Conservation (phyloP, 2,888 invertebrate genomes). For the Heliothis peltigera region DNA sequence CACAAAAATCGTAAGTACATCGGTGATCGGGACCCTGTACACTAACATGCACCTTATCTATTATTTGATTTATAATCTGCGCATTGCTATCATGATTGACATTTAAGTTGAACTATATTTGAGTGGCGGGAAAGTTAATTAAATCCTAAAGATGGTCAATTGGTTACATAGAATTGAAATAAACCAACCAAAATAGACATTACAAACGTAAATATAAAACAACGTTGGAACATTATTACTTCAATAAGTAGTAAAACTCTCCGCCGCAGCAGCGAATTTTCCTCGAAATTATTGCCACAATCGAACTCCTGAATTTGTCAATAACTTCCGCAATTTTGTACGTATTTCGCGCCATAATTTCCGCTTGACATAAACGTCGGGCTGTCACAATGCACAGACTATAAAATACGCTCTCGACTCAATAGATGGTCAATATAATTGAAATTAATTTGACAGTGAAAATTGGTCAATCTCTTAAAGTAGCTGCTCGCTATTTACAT, state of each 20-base stretch:
- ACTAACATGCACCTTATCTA: conserved; percentile 59
- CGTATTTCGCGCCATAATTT: conserved; percentile 42
- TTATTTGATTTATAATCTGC: conserved; percentile 41
- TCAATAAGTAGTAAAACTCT: conserved; percentile 4
- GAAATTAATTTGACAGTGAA: conserved; percentile 75
- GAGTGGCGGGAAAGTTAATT: conserved; percentile 7
- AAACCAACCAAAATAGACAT: conserved; percentile 9
- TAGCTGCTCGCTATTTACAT: conserved; percentile 59
- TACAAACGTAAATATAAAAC: neutral
- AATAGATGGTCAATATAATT: conserved; percentile 62
- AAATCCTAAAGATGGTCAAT: too few species aligned
- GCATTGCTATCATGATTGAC: conserved; percentile 19
- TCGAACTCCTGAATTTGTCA: conserved; percentile 34
- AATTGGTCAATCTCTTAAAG: conserved; percentile 77
- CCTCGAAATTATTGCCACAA: conserved; percentile 15
- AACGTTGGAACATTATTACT: neutral
- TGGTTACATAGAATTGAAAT: neutral
- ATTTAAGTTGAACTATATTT: neutral
- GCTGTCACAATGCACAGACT: conserved; percentile 56
- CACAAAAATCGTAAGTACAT: conserved; percentile 59
- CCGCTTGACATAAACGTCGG: conserved; percentile 46
- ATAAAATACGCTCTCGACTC: conserved; percentile 44
- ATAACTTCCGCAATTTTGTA: conserved; percentile 42
- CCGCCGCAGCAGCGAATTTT: conserved; percentile 9
- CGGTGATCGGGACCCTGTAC: conserved; percentile 62